Conservation (phyloP, 2,113 vertebrate species). For the Chaetorhynchus papuensis region DNA sequence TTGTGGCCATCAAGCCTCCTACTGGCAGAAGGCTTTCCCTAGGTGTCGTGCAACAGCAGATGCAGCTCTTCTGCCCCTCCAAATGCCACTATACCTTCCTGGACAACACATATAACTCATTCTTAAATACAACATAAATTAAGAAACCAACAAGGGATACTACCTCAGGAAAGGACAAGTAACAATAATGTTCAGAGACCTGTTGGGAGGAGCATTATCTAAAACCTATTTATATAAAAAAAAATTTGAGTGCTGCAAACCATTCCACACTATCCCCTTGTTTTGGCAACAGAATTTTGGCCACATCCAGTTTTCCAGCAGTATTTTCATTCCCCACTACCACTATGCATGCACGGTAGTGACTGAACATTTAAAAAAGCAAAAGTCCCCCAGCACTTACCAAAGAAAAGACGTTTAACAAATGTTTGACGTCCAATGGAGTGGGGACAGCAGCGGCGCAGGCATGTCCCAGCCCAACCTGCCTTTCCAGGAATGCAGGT, state of each 20-base stretch:
- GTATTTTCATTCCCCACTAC: not conserved
- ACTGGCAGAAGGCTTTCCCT: not conserved
- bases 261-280: rapidly evolving
- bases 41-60: not conserved
- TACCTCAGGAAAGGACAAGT: not conserved
- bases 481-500: slow-evolving; percentile 29
- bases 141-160: not conserved
- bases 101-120: not conserved
- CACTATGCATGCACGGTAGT: rapidly evolving
- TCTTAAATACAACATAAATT: not conserved
- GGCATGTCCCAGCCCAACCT: slow-evolving; percentile 30
- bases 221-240: not conserved
- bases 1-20: not conserved
- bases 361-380: not conserved
- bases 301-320: not conserved
- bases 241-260: not conserved
- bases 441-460: not conserved
- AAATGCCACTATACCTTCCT: not conserved
- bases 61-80: not conserved
- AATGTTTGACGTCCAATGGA: not conserved
- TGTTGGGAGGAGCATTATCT: not conserved
- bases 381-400: not conserved
- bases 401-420: not conserved
- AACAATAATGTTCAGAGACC: not conserved
- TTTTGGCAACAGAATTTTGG: not conserved